phyloP scores from a whole-genome alignment of 2,797 vertebrate genomes.

The Simalia tracyae region DNA sequence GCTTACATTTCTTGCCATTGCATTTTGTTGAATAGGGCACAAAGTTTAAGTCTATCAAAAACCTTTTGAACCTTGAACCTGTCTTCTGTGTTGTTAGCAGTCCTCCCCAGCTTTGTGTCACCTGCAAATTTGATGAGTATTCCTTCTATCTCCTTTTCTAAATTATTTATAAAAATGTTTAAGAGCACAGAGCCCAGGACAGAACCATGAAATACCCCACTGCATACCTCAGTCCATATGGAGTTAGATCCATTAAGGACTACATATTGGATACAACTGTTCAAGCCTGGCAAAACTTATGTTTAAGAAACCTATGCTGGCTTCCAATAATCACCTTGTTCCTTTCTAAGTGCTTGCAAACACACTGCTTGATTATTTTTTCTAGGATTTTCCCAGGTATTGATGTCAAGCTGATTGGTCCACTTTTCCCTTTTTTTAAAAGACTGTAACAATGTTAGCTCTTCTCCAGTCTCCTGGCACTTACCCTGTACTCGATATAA shows the following conservation, averaged over 20 bases:
- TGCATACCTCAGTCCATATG: too few species aligned
- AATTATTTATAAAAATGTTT: background rate
- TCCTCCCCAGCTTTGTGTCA: background rate
- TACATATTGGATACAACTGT: too few species aligned
- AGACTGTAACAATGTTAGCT: background rate
- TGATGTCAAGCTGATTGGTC: background rate
- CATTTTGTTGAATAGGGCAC: background rate
- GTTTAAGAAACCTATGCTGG: too few species aligned
- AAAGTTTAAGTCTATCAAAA: background rate
- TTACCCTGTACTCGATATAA: background rate
- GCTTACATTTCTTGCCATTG: background rate
- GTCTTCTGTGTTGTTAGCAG: background rate
- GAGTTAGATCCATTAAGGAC: too few species aligned
- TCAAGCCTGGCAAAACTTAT: too few species aligned
- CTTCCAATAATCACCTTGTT: too few species aligned
- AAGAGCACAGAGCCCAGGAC: too few species aligned
- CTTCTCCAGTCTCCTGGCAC: background rate
- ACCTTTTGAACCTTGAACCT: background rate
- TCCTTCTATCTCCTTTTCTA: background rate
- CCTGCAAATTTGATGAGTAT: background rate
- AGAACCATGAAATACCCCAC: too few species aligned
- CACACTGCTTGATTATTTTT: background rate
- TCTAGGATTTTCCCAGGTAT: background rate
- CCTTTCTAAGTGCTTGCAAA: too few species aligned
- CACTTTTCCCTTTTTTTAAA: background rate